Conservation (phyloP, 1,140 invertebrate genomes). For the Euwallacea fornicatus region DNA sequence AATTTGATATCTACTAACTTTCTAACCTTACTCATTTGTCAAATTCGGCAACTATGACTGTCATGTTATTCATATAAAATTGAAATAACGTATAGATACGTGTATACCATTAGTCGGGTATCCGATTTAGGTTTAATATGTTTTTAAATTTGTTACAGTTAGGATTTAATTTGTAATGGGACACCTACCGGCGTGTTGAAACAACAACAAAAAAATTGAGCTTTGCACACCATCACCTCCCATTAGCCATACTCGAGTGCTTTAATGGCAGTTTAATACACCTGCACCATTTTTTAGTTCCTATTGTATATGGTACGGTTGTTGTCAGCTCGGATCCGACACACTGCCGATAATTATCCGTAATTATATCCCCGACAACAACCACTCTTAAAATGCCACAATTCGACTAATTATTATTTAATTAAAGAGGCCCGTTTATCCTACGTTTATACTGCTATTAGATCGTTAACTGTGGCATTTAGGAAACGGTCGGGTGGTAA, state of each 20-base stretch:
- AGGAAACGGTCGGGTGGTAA: slow-evolving; percentile 11
- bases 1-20: no score
- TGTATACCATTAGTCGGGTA: no score
- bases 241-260: slow-evolving; percentile 27
- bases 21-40: no score
- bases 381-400: slow-evolving; percentile 23
- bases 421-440: slow-evolving; percentile 23
- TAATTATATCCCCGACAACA: slow-evolving; percentile 17
- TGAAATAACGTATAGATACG: no score
- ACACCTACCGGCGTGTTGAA: neutral
- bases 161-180: neutral
- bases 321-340: slow-evolving; percentile 24
- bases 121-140: no score
- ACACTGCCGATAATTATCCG: slow-evolving; percentile 26
- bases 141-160: no score
- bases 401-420: slow-evolving; percentile 30
- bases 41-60: no score
- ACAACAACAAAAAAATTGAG: slow-evolving; percentile 1
- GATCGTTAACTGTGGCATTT: slow-evolving; percentile 23
- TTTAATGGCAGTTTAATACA: slow-evolving; percentile 31
- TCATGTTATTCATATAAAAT: no score
- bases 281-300: slow-evolving; percentile 23
- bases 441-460: slow-evolving; percentile 21
- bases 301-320: slow-evolving; percentile 4
- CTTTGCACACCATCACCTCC: slow-evolving; percentile 16